A percentile compares a stretch with the other conserved stretches of the same genome.
phyloP scores from a whole-genome alignment of 2,113 vertebrate species.

The Marmota monax region DNA sequence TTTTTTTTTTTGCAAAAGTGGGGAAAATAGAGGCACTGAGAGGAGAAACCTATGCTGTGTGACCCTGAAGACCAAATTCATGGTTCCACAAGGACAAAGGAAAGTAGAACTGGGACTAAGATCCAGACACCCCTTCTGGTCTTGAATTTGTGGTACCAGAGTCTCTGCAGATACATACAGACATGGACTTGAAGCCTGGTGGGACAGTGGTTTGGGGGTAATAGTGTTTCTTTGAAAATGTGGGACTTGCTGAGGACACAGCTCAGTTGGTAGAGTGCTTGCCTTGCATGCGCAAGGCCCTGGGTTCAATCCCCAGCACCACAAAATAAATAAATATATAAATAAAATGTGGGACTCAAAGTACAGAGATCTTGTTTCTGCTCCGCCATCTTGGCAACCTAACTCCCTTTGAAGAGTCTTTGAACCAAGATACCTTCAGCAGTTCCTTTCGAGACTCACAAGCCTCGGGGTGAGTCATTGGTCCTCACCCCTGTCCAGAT shows the following conservation, averaged over 20 bases:
- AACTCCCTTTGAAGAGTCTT: not conserved
- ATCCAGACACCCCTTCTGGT: not conserved
- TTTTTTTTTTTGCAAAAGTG: not conserved
- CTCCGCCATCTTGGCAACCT: not conserved
- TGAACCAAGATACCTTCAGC: not conserved
- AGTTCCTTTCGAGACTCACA: not conserved
- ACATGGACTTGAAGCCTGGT: not conserved
- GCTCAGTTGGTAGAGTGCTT: too few relatives aligned
- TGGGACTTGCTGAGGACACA: too few relatives aligned
- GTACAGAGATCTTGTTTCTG: not conserved
- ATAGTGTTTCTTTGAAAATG: not conserved
- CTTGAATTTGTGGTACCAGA: not conserved
- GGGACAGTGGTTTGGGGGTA: not conserved
- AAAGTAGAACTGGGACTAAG: not conserved
- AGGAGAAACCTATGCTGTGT: not conserved
- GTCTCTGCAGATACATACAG: not conserved
- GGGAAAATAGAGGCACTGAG: not conserved
- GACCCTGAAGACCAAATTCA: not conserved
- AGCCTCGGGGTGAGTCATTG: not conserved
- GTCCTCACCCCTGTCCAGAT: not conserved
- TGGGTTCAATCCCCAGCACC: too few relatives aligned
- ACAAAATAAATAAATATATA: too few relatives aligned
- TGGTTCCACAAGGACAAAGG: not conserved
- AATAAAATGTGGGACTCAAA: not conserved
- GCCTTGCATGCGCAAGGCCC: too few relatives aligned